Evolutionary conservation across 2,113 vertebrate genomes (phyloP), one percentile per base, ranked within the genome.

Genomic region (Athene noctua): DNA sequence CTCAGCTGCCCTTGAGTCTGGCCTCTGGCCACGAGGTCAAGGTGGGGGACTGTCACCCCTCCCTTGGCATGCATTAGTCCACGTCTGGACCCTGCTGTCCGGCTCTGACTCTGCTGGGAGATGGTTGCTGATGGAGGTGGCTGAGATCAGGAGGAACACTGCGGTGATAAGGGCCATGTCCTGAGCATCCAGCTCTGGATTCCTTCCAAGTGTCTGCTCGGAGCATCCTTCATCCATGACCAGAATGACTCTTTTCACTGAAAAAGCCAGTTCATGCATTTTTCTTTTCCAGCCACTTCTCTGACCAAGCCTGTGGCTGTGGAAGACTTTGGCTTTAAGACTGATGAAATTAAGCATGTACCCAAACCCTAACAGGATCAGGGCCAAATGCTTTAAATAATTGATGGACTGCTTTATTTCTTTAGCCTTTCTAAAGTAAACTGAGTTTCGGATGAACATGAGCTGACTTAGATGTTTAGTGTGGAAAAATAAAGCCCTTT

Each of bases 341-440:
- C 61, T 49, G 49, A 26, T 72, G 86, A 49, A 67, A 75, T 86
- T 14, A 73, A 96, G 25, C 11, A 3, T 68, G 78, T 54, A 44
- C 21, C 61, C 49, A 51, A 70, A 36, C 26, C n/a, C 36, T 44
- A 55, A 18, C 68, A 90, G 80, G 70, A 85, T 85, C 40, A 32
- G 84, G 90, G 81, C 96, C 87, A 90, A 82, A 65, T 65, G 10
- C 71, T 82, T 92, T 93, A 57, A 95, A 94, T 94, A 95, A 96
- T 81, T 94, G 94, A 93, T 88, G 58, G 87, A 10, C 78, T 93
- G 62, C 81, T 87, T 82, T 72, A 91, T 92, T 95, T 91, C 93
- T 75, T 82, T 25, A 88, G 90, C 80, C 44, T 80, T 52, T 75
- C 78, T 68, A 21, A 82, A 96, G 46, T 58, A 94, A 93, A 82